A percentile compares a stretch with the other conserved stretches of the same genome.
These are phyloP conservation scores for Nicator chloris DNA, from an alignment of 2,113 vertebrate species.

Conservation along the genomic window DNA sequence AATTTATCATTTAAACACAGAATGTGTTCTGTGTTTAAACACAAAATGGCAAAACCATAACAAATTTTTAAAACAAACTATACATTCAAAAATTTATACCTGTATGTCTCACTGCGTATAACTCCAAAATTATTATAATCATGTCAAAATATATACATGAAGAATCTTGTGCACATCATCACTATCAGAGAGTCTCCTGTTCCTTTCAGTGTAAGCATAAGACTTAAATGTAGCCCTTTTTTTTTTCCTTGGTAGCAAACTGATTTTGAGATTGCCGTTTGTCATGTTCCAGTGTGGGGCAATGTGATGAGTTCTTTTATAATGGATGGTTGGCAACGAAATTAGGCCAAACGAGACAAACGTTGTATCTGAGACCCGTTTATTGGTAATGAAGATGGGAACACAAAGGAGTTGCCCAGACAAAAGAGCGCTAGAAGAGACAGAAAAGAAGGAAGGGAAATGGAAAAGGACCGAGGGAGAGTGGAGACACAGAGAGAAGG, in stretches of 20 bases:
- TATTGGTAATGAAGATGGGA: not conserved
- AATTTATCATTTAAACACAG: not conserved
- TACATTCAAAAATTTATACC: not conserved
- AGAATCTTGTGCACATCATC: not conserved
- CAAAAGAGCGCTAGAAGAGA: not conserved
- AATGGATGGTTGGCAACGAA: not conserved
- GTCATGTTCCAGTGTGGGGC: not conserved
- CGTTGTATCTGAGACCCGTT: not conserved
- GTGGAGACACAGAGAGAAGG: no score
- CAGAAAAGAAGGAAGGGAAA: not conserved
- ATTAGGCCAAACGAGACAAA: not conserved
- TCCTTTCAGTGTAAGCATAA: not conserved
- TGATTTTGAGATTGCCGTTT: not conserved
- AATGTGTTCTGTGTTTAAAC: not conserved
- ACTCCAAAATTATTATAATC: not conserved
- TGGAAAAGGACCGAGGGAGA: not conserved
- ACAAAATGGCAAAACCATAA: not conserved
- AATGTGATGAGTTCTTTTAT: not conserved
- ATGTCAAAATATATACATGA: not conserved
- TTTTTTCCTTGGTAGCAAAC: not conserved
- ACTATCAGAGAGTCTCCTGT: not conserved
- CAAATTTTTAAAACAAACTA: not conserved
- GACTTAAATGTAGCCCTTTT: not conserved
- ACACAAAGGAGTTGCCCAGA: not conserved
- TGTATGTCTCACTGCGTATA: not conserved